Base-by-base conservation (phyloP, 92 coral and sea anemone genomes). In the Zoanthus sansibaricus region DNA sequence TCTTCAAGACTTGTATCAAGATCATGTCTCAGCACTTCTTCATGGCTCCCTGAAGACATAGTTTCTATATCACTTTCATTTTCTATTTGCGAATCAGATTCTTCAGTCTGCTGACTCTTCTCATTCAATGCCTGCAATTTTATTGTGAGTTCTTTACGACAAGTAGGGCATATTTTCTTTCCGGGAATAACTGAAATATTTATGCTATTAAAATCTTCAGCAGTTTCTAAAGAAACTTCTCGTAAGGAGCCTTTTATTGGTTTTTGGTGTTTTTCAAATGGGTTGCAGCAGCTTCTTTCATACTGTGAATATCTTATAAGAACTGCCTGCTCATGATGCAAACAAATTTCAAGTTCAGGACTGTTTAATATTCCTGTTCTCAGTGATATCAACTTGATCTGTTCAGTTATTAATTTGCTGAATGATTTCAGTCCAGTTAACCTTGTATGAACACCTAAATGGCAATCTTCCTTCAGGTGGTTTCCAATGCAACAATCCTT, bases 301-400 rank as follows among this genome's bases (percentile, higher is more conserved):
- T 44, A 72, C 87, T 88, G 91, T 13, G 83, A 18, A 82, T 88
- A 79, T 72, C 86, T 68, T n/a, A 71, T 31, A 52, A 88, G 82
- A 72, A 88, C 74, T 88, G 87, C 70, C 76, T 88, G 76, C 87
- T 82, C 87, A 88, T 82, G 91, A 78, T 88, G 87, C 52, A 75
- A 47, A 62, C 87, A 88, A 21, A 88, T 82, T 9, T 73, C 77
- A 74, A 82, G 83, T 69, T 82, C 87, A 75, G 87, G 91, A 64
- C 48, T 88, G 83, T 46, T 32, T 75, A 75, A 15, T 59, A 82
- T 88, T 21, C 87, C 91, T 58, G 87, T 88, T 88, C 87, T 64
- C 91, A 66, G 83, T 82, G 68, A 15, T 4, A 82, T 11, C 75
- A 88, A 88, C 83, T 88, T 51, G 56, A 74, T 76, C 76, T 88